Conservation (phyloP, 2,113 vertebrate species). For the Microcebus ravelobensis region DNA sequence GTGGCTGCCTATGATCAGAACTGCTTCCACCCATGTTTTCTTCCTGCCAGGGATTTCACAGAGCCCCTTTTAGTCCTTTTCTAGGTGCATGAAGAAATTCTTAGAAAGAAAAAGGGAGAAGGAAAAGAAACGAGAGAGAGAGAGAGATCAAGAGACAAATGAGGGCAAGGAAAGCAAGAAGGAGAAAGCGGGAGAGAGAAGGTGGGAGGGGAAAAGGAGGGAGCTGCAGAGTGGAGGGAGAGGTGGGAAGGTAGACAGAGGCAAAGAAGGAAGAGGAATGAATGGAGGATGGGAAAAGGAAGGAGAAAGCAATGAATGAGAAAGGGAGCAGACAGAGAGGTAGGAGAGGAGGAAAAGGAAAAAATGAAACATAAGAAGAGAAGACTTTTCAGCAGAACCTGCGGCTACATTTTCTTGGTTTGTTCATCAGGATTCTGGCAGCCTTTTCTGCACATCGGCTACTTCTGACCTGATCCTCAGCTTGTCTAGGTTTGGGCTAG, state of each 20-base stretch:
- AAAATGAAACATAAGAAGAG: not conserved
- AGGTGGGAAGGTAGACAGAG: not conserved
- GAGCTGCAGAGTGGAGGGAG: no score
- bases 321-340: not conserved
- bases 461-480: not conserved
- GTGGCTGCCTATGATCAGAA: conserved; percentile 23
- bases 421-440: not conserved
- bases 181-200: not conserved
- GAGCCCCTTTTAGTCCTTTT: not conserved
- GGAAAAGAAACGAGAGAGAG: not conserved
- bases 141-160: not conserved
- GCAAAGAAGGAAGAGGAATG: not conserved
- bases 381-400: not conserved
- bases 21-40: not conserved
- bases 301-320: not conserved
- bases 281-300: not conserved
- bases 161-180: not conserved
- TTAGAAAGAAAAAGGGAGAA: conserved; percentile 12
- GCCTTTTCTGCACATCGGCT: not conserved
- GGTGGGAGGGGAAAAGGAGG: not conserved
- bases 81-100: conserved; percentile 27
- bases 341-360: no score
- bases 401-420: not conserved
- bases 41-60: not conserved
- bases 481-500: not conserved